A percentile compares a stretch with the other conserved stretches of the same genome.
Evolutionary conservation across 30 jellyfish, hydroid and myxozoan genomes (phyloP).

Genomic region (Cassiopea andromeda): DNA sequence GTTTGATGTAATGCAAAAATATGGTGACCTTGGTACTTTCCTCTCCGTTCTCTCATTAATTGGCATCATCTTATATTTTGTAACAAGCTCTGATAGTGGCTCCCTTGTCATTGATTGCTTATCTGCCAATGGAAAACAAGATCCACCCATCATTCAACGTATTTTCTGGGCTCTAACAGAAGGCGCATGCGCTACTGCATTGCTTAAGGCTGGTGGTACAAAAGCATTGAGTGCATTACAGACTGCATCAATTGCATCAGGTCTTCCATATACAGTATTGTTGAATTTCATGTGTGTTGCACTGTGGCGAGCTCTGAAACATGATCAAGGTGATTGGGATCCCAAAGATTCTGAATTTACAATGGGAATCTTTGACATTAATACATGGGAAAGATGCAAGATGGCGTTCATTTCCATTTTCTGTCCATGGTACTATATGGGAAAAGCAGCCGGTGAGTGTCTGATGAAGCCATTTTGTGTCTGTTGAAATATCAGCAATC

Average conservation of each 20-base stretch:
- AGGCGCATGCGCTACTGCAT: conserved; percentile 57
- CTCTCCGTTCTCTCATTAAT: not conserved
- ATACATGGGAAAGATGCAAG: conserved; percentile 1
- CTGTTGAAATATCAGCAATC: too few species aligned
- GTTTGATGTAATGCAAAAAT: conserved; percentile 83
- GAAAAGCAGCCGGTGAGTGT: conserved; percentile 42
- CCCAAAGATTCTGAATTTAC: conserved; percentile 45
- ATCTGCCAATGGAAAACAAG: not conserved
- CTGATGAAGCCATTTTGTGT: too few species aligned
- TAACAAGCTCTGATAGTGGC: not conserved
- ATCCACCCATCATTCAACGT: not conserved
- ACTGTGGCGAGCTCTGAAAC: conserved; percentile 77
- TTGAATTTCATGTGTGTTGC: conserved; percentile 84
- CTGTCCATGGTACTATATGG: conserved; percentile 67
- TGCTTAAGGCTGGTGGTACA: conserved; percentile 67
- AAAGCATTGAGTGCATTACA: conserved; percentile 63
- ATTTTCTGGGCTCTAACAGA: not conserved
- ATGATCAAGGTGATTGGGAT: conserved; percentile 71
- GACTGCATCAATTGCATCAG: conserved; percentile 74
- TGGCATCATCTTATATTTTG: not conserved
- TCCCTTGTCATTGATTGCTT: not conserved
- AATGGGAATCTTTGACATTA: conserved; percentile 38
- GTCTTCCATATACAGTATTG: conserved; percentile 72
- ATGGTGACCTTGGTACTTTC: conserved; percentile 67
- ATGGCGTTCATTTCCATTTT: conserved; percentile 38